Conservation (phyloP, 2,113 vertebrate species). For the Microcebus tavaratra region DNA sequence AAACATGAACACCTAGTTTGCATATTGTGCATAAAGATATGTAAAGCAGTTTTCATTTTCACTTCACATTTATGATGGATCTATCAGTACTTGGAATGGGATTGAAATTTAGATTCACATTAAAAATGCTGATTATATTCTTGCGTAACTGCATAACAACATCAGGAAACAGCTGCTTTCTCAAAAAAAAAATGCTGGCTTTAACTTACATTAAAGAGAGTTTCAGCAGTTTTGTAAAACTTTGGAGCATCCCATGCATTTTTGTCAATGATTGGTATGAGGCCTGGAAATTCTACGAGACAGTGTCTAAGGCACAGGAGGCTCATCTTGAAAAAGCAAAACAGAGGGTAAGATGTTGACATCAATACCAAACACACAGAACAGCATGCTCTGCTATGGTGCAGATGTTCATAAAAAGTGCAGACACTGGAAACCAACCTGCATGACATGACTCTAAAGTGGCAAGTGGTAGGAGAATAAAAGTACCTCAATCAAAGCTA, state of each 20-base stretch:
- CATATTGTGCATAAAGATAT: slow-evolving; percentile 35
- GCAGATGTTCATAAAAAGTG: not conserved
- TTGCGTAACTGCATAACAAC: slow-evolving; percentile 45
- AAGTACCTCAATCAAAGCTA: not conserved
- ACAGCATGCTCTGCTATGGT: not conserved
- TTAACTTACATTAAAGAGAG: slow-evolving; percentile 55
- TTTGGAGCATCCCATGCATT: slow-evolving; percentile 23
- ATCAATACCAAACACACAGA: not conserved
- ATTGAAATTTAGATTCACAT: slow-evolving; percentile 64
- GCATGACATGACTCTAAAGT: not conserved
- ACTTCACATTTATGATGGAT: slow-evolving; percentile 45
- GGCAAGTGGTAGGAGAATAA: not conserved
- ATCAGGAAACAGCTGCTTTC: slow-evolving; percentile 71
- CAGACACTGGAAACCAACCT: not conserved
- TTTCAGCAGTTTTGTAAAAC: slow-evolving; percentile 72
- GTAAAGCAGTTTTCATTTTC: slow-evolving; percentile 60
- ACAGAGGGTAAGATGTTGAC: not conserved
- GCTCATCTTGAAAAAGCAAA: slow-evolving; percentile 20
- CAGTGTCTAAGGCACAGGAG: not conserved
- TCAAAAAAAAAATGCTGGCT: slow-evolving; percentile 45
- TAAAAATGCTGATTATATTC: slow-evolving; percentile 71
- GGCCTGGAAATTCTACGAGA: not conserved
- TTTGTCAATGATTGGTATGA: slow-evolving; percentile 14
- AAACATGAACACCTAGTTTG: slow-evolving; percentile 10
- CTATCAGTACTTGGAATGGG: slow-evolving; percentile 52